phyloP scores from a whole-genome alignment of 1,140 invertebrate genomes.

The Megathymus violae region DNA sequence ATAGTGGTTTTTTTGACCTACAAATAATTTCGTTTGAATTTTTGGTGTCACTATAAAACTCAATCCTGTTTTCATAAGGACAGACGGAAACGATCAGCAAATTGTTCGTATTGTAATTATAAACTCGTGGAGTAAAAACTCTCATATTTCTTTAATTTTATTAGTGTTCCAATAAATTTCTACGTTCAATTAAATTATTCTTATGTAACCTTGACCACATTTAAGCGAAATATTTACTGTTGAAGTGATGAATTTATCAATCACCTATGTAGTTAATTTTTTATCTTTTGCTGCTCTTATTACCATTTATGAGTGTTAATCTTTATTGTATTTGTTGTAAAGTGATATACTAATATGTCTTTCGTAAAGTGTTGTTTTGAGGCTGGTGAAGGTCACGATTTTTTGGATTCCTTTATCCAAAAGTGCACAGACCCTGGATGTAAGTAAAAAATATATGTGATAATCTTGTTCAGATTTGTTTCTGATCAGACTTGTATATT shows the following conservation, averaged over 20 bases:
- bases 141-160: conserved; percentile 1
- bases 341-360: conserved; percentile 83
- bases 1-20: conserved; percentile 15
- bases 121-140: background rate
- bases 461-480: too few relatives aligned
- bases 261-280: conserved; percentile 15
- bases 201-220: background rate
- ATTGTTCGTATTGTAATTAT: background rate
- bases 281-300: conserved; percentile 15
- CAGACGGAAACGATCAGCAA: background rate
- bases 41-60: conserved; percentile 40
- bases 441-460: conserved; percentile 85
- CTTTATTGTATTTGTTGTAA: conserved; percentile 35
- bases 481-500: background rate
- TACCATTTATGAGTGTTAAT: conserved; percentile 29
- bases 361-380: conserved; percentile 91
- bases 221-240: background rate
- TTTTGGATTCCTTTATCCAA: conserved; percentile 88
- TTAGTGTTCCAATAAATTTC: conserved; percentile 2
- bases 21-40: conserved; percentile 39
- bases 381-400: conserved; percentile 87
- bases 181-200: conserved; percentile 10
- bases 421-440: conserved; percentile 92
- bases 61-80: conserved; percentile 8
- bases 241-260: conserved; percentile 9